Evolutionary conservation across 2,888 invertebrate species (phyloP), one percentile per base, ranked within the genome.

Genomic region (Microchrysa polita): DNA sequence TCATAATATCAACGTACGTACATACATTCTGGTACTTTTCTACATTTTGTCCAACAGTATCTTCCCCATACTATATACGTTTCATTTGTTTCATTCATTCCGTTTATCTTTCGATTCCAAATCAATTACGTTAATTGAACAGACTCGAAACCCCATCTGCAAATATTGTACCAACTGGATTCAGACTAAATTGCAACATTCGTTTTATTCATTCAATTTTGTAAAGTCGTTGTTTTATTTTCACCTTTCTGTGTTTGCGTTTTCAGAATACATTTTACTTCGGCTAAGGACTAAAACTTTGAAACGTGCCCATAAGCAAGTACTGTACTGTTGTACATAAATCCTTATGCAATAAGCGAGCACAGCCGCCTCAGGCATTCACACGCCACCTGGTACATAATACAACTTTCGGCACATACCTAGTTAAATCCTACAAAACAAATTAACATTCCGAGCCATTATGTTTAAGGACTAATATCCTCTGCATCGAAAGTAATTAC

Each of bases 401-500:
- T n/a, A n/a, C n/a, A 65, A 65, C 65, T 65, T 65, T 65, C 65
- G 42, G 65, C 65, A 65, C 65, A 44, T 65, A n/a, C n/a, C n/a
- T n/a, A 65, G 65, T 65, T 65, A 65, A 65, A 65, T 65, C 65
- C 69, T 23, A 40, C 69, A 55, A 69, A 69, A 69, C 69, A 69
- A 69, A 69, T 69, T 69, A 69, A 69, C 55, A 69, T 69, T 69
- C 69, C 55, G 7, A 42, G 69, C 55, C 69, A 55, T 69, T 55
- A 69, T 23, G 55, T 40, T 69, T 12, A 55, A 55, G 60, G 61
- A 59, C 67, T 67, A 53, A 69, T 69, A 69, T 55, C 69, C 69
- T n/a, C 69, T 55, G 69, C 55, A 69, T 42, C 55, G 69, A 73
- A 74, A 69, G 73, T 67, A 74, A 72, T 73, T 74, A 74, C 67